A percentile compares a stretch with the other conserved stretches of the same genome.
phyloP scores from a whole-genome alignment of 2,888 invertebrate genomes.

The Torymus aiolomorphi region DNA sequence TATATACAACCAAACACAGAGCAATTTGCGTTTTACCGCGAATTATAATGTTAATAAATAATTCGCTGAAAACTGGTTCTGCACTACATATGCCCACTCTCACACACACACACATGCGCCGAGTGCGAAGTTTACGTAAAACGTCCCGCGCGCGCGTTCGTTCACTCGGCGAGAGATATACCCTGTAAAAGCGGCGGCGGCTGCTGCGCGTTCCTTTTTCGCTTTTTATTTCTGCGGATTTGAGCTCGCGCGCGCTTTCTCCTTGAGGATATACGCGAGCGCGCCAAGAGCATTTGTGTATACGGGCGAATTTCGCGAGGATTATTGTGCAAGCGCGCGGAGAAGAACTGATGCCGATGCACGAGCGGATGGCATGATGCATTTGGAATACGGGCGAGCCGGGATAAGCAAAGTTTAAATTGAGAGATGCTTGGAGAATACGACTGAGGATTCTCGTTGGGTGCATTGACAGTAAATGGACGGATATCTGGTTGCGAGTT shows the following conservation, averaged over 20 bases:
- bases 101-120: not conserved
- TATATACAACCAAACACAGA: conserved; percentile 19
- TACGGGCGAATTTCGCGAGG: too few relatives aligned
- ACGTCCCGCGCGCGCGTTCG: not conserved
- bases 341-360: not conserved
- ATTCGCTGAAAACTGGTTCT: conserved; percentile 45
- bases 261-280: conserved; percentile 12
- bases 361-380: not conserved
- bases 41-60: conserved; percentile 48
- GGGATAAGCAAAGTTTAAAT: not conserved
- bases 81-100: too few relatives aligned
- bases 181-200: conserved; percentile 32
- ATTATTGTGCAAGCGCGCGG: too few relatives aligned
- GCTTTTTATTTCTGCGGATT: not conserved
- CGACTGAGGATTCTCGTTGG: too few relatives aligned
- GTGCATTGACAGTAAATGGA: too few relatives aligned
- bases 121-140: conserved; percentile 43
- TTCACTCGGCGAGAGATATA: conserved; percentile 3
- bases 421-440: too few relatives aligned
- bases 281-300: too few relatives aligned
- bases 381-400: not conserved
- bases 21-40: conserved; percentile 45
- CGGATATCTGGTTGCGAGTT: too few relatives aligned
- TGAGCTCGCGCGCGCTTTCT: conserved; percentile 30
- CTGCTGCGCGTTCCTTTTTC: conserved; percentile 13